Evolutionary conservation across 2,888 invertebrate genomes (phyloP), one percentile per base, ranked within the genome.

Genomic region (Leptopterna dolabrata): DNA sequence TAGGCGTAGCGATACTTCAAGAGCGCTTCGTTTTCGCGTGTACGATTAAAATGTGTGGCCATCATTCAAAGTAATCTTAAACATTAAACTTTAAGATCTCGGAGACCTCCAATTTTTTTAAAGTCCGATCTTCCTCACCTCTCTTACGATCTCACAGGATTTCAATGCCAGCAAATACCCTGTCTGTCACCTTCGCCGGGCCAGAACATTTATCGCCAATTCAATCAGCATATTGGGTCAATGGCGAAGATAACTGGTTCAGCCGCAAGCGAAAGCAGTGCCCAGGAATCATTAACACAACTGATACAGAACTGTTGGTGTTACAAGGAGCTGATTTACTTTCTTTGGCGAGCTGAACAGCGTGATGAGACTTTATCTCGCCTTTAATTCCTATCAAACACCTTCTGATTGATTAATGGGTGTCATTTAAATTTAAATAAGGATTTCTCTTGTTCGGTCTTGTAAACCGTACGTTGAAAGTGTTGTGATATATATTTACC

Each of bases 171-270:
- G 51, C 30, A 30, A 29, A 19, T 55, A 81, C 73, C 36, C 81
- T 29, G 45, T 24, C 43, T 43, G 43, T 47, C 47, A 78, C 78
- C 43, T 78, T 51, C 51, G 29, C 81, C 30, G 51, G 27, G 47
- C 55, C 30, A 55, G 55, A 51, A 24, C 24, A 51, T 81, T 55
- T 55, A 81, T 81, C 55, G 30, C 81, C 29, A 81, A 81, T 81
- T 51, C 81, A 29, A 45, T 78, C 78, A 45, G 81, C 81, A 55
- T 81, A 81, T 55, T 51, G 55, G 81, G 51, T 51, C 81, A 81
- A 81, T 51, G 81, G 29, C 81, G 51, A 29, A 55, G 81, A 45
- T 55, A 36, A 36, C 81, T 55, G 81, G 81, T 81, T 81, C n/a
- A 36, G 51, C n/a, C 81, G 47, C 13, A 45, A 27, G 63, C 63